phyloP scores from a whole-genome alignment of 2,113 vertebrate species.

The Polypterus senegalus region DNA sequence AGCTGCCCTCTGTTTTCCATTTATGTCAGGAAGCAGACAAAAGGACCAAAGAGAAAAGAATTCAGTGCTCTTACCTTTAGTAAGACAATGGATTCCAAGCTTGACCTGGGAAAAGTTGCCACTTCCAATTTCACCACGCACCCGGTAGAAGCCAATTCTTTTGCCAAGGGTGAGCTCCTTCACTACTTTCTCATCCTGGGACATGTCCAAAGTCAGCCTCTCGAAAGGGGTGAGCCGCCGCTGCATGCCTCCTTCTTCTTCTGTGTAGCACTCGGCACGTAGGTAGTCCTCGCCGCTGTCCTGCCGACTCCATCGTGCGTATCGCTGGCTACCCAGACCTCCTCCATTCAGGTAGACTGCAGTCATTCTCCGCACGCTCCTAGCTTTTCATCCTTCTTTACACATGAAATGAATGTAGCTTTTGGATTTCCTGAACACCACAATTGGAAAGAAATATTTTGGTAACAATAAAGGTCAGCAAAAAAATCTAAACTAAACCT shows the following conservation, averaged over 20 bases:
- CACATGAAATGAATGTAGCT: too few relatives aligned
- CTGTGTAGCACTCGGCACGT: constrained; percentile 34
- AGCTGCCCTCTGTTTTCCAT: too few relatives aligned
- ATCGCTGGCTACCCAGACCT: constrained; percentile 37
- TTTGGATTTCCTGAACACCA: too few relatives aligned
- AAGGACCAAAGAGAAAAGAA: too few relatives aligned
- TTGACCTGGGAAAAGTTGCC: constrained; percentile 98
- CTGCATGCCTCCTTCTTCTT: constrained; percentile 48
- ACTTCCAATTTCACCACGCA: constrained; percentile 86
- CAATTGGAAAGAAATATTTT: too few relatives aligned
- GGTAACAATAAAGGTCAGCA: too few relatives aligned
- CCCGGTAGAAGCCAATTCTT: constrained; percentile 87
- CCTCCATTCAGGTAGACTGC: constrained; percentile 59
- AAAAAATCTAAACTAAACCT: too few relatives aligned
- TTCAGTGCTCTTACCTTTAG: constrained; percentile 63
- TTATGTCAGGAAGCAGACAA: too few relatives aligned
- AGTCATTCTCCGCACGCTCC: constrained; percentile 69
- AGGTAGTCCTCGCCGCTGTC: constrained; percentile 59
- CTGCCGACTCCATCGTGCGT: constrained; percentile 53
- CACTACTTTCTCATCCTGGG: constrained; percentile 81
- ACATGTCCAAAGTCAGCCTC: constrained; percentile 81
- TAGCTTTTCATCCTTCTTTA: constrained; percentile 33
- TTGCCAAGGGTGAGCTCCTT: constrained; percentile 83
- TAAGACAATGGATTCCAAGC: constrained; percentile 84
- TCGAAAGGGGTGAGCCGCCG: constrained; percentile 74